phyloP scores from a whole-genome alignment of 2,797 vertebrate genomes.

The Austrolebias charrua region DNA sequence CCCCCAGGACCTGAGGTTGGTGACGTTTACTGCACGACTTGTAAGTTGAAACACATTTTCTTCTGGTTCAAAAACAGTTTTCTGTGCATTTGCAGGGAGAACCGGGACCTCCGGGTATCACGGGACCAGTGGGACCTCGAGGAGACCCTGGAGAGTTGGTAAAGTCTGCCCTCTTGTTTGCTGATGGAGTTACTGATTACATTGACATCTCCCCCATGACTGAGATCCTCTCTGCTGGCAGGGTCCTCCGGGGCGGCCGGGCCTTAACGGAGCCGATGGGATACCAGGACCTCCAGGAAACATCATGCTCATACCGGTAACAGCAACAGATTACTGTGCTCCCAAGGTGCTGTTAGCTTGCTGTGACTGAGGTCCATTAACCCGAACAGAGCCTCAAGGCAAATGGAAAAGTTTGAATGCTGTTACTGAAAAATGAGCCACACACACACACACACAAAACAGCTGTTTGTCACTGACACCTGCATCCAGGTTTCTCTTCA shows the following conservation, averaged over 20 bases:
- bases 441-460: conserved; percentile 1
- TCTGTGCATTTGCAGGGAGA: conserved; percentile 54
- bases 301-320: conserved; percentile 92
- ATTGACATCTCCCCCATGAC: conserved; percentile 3
- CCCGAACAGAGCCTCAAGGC: conserved; percentile 17
- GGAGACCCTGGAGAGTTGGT: conserved; percentile 91
- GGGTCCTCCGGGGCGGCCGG: conserved; percentile 89
- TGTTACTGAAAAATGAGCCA: conserved; percentile 9
- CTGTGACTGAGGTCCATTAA: conserved; percentile 34
- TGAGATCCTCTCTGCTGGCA: conserved; percentile 55
- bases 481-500: not conserved
- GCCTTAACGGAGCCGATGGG: conserved; percentile 92
- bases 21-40: not conserved
- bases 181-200: conserved; percentile 1
- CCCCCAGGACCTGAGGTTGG: conserved; percentile 74
- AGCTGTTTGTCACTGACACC: conserved; percentile 3
- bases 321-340: conserved; percentile 3
- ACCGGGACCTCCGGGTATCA: conserved; percentile 83
- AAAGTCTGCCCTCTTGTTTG: conserved; percentile 45
- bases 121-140: conserved; percentile 85
- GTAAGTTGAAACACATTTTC: conserved; percentile 16
- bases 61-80: not conserved
- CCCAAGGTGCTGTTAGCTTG: conserved; percentile 25
- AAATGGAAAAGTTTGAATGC: conserved; percentile 20
- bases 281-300: conserved; percentile 94